phyloP scores from a whole-genome alignment of 1,140 invertebrate species.

The Limonius californicus region DNA sequence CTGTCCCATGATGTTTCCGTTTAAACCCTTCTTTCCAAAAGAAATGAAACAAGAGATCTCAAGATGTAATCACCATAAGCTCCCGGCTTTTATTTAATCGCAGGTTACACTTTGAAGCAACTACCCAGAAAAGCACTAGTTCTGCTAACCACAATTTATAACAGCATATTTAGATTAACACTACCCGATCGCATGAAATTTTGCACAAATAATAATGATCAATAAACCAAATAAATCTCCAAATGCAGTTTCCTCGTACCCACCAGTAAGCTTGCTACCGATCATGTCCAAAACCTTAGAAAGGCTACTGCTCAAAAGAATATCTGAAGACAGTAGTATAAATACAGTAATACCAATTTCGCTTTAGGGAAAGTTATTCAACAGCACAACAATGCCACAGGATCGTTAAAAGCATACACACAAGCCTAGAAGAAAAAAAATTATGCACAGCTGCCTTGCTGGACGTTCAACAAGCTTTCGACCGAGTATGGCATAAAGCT shows the following conservation, averaged over 20 bases:
- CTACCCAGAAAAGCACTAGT: constrained; percentile 22
- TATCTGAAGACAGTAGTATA: constrained; percentile 15
- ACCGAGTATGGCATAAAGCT: too few relatives aligned
- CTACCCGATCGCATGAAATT: constrained; percentile 22
- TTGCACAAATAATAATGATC: constrained; percentile 28
- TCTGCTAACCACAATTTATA: constrained; percentile 19
- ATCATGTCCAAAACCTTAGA: constrained; percentile 27
- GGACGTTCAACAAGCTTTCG: too few relatives aligned
- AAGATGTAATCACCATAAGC: constrained; percentile 21
- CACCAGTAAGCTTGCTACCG: constrained; percentile 28
- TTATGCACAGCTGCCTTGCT: too few relatives aligned
- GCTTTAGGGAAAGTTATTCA: constrained; percentile 18
- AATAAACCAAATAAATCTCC: constrained; percentile 28
- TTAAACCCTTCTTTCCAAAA: too few relatives aligned
- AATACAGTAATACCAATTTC: constrained; percentile 30
- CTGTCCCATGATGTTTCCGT: too few relatives aligned
- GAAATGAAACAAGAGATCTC: not conserved
- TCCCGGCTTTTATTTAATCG: constrained; percentile 28
- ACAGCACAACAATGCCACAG: too few relatives aligned
- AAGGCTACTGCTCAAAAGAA: constrained; percentile 25
- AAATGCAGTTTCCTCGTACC: constrained; percentile 21
- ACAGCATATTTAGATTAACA: constrained; percentile 13
- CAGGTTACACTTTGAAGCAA: constrained; percentile 25
- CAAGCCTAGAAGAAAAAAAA: too few relatives aligned
- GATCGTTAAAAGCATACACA: too few relatives aligned